Evolutionary conservation across 2,888 invertebrate genomes (phyloP), one percentile per base, ranked within the genome.

Genomic region (Oscheius sp.): DNA sequence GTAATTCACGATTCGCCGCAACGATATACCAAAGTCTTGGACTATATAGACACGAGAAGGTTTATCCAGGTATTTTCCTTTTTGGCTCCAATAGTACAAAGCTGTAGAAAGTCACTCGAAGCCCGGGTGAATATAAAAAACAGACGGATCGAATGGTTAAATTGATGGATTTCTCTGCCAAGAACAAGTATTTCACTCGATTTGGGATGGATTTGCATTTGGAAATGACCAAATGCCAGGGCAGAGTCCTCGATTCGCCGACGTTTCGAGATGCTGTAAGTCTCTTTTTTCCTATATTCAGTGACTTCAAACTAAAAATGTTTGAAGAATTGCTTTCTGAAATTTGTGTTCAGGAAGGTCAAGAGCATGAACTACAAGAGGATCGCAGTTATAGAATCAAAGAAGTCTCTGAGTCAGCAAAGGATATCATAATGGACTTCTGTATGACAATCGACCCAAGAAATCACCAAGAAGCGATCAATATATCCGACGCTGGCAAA

Each of bases 51-150:
- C 6, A 17, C 27, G 25, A 45, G 20, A 23, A 20, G n/a, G 12
- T 33, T 33, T 33, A 48, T 64, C 20, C 20, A 42, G 64, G 64
- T 64, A 50, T 50, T n/a, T n/a, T n/a, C n/a, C n/a, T n/a, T n/a
- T n/a, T n/a, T n/a, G n/a, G n/a, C n/a, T n/a, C n/a, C n/a, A 37
- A 37, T 3, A 2, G 34, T 20, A 23, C 10, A 15, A 17, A 17
- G 25, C 15, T 33, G 1, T 29, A 65, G 65, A 46, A 42, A 42
- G 53, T 53, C n/a, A 34, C 39, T 10, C 52, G 37, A n/a, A 10
- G n/a, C 2, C 65, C 65, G 3, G 15, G 8, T 6, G 20, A 37
- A 34, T 65, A 65, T 31, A 39, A 39, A 27, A 8, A 31, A n/a
- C 31, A 31, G n/a, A 37, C 42, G 3, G 42, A 53, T 29, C 37